Evolutionary conservation across 2,888 invertebrate species (phyloP).

Genomic region (Ormyrus rosae): DNA sequence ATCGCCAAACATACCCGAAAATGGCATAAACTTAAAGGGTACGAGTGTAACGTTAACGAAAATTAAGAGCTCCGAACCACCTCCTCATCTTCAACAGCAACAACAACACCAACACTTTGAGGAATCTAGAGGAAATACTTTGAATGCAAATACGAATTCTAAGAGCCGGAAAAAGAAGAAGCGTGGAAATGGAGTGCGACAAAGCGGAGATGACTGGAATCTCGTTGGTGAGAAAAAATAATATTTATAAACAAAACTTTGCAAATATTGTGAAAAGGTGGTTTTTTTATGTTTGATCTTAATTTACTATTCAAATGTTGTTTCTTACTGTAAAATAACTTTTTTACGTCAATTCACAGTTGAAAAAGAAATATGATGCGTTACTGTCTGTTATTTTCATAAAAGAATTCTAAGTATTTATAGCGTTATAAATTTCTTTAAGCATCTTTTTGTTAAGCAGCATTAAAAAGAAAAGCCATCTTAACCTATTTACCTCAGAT

Average conservation of each 20-base stretch:
- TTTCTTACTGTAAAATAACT: no score
- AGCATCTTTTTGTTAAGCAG: no score
- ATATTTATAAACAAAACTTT: conserved; percentile 56
- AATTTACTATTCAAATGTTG: no score
- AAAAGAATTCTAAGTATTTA: no score
- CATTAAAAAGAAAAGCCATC: conserved; percentile 11
- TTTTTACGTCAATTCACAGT: no score
- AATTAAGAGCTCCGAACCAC: conserved; percentile 63
- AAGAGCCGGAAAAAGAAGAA: conserved; percentile 73
- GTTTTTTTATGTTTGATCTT: conserved; percentile 22
- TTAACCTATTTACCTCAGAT: conserved; percentile 22
- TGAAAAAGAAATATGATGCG: no score
- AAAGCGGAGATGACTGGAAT: conserved; percentile 75
- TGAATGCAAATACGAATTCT: conserved; percentile 63
- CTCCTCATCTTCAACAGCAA: conserved; percentile 17
- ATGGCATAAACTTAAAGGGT: conserved; percentile 72
- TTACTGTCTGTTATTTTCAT: no score
- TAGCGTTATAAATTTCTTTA: no score
- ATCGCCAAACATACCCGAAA: conserved; percentile 65
- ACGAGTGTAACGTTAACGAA: conserved; percentile 74
- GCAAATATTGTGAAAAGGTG: conserved; percentile 50
- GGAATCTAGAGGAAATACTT: conserved; percentile 58
- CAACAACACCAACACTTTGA: conserved; percentile 45
- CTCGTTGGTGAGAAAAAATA: conserved; percentile 75
- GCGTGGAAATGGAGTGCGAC: conserved; percentile 70